A percentile compares a stretch with the other conserved stretches of the same genome.
Evolutionary conservation across 2,888 invertebrate species (phyloP).

Genomic region (Bedellia somnulentella): DNA sequence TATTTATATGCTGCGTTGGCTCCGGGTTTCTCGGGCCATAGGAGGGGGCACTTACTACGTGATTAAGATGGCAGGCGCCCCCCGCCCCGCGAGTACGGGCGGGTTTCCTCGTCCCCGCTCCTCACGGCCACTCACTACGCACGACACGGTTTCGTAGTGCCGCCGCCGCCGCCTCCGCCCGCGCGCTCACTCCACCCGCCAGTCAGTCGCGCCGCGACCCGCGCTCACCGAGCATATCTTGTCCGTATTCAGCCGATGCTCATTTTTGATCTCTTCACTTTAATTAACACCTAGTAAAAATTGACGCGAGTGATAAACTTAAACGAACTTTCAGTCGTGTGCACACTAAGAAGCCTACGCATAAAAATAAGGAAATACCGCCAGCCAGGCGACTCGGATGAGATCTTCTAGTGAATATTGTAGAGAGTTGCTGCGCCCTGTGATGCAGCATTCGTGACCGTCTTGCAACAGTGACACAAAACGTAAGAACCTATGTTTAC

Average conservation of each 20-base stretch:
- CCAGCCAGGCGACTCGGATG: too few species aligned
- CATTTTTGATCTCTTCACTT: slow-evolving; percentile 48
- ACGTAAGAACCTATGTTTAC: slow-evolving; percentile 60
- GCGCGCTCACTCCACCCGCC: slow-evolving; percentile 10
- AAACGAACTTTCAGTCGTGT: too few species aligned
- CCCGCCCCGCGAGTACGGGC: slow-evolving; percentile 50
- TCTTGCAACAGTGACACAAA: slow-evolving; percentile 55
- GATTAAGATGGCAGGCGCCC: slow-evolving; percentile 47
- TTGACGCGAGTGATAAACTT: too few species aligned
- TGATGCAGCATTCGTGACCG: slow-evolving; percentile 58
- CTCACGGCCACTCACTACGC: slow-evolving; percentile 61
- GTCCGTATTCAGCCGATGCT: slow-evolving; percentile 21
- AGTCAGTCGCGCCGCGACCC: slow-evolving; percentile 48
- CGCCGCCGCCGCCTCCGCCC: slow-evolving; percentile 18
- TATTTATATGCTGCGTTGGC: slow-evolving; percentile 55
- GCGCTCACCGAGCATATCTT: slow-evolving; percentile 37
- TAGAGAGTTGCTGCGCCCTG: slow-evolving; percentile 25
- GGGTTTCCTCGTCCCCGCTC: slow-evolving; percentile 62
- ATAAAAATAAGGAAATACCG: too few species aligned
- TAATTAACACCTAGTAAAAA: too few species aligned
- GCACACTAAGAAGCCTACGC: too few species aligned
- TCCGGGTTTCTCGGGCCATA: slow-evolving; percentile 28
- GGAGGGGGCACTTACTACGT: slow-evolving; percentile 59
- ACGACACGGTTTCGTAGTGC: slow-evolving; percentile 47
- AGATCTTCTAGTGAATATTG: too few species aligned